Conservation (phyloP, 1,140 invertebrate genomes). For the Caenorhabditis latens region DNA sequence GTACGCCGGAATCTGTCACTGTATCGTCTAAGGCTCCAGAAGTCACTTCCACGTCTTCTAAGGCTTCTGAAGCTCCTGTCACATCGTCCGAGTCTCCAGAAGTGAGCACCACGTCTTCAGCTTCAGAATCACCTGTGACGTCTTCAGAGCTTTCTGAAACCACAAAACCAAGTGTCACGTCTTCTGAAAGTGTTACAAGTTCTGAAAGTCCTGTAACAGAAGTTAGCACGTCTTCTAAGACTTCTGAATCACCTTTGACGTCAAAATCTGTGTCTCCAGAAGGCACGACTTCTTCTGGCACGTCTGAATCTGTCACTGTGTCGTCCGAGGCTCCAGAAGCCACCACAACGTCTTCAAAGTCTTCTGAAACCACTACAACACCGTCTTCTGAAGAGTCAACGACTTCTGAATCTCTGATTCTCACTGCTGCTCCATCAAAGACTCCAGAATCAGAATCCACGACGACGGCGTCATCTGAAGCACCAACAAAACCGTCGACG, state of each 20-base stretch:
- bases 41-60: neutral
- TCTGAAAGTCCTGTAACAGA: too few relatives aligned
- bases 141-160: slow-evolving; percentile 16
- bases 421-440: slow-evolving; percentile 11
- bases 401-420: neutral
- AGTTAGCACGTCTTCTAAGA: too few relatives aligned
- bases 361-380: too few relatives aligned
- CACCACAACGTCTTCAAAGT: neutral
- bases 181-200: too few relatives aligned
- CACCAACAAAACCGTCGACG: neutral
- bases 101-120: neutral
- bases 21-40: neutral
- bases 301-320: too few relatives aligned
- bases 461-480: neutral
- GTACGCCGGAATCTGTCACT: too few relatives aligned
- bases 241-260: too few relatives aligned
- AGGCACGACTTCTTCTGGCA: neutral
- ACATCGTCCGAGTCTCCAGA: slow-evolving; percentile 1
- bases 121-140: neutral
- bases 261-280: too few relatives aligned
- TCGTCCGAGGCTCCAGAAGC: slow-evolving; percentile 56
- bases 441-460: neutral
- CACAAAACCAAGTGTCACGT: neutral
- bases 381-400: neutral
- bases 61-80: neutral